Evolutionary conservation across 2,797 vertebrate species (phyloP), one percentile per base, ranked within the genome.

Genomic region (Myioborus melanocephalus): DNA sequence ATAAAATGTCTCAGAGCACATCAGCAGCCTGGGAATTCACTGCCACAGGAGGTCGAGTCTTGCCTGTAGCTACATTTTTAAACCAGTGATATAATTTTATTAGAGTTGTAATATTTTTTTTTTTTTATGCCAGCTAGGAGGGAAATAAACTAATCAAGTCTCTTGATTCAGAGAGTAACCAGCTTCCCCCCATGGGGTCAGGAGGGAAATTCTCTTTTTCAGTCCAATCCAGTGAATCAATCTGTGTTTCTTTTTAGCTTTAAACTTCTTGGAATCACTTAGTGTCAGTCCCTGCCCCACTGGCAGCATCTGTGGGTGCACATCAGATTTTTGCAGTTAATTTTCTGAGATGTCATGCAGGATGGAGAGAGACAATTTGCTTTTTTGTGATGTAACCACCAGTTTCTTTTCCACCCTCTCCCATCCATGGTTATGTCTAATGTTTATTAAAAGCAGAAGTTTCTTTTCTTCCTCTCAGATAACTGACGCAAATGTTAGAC

Each of bases 51-150:
- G 84, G 76, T 50, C 16, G 20, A 87, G 56, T 22, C 78, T 87
- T 81, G 76, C 72, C 94, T 92, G 46, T 34, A 59, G 75, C 72
- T 89, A 77, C 28, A 47, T 60, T 91, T 94, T 83, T 69, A 78
- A 92, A 35, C 52, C 83, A 91, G 49, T 68, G 65, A 44, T 83
- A 81, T 65, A 78, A 92, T 89, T 96, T 94, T 91, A 76, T 92
- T 96, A 85, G 9, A 57, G 50, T 49, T 79, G 49, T 86, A 88
- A 76, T 89, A 26, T 21, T 41, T 34, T 56, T 34, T n/a, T 70
- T 78, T 16, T 56, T 24, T 65, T 86, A 50, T 37, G 8, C 26
- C 41, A 79, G 65, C 82, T 81, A 72, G 69, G 57, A 89, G 75
- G 73, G 52, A 81, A 86, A 82, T 65, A 90, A 93, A 70, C 55